Evolutionary conservation across 2,797 vertebrate species (phyloP).

Genomic region (Ataeniobius toweri): DNA sequence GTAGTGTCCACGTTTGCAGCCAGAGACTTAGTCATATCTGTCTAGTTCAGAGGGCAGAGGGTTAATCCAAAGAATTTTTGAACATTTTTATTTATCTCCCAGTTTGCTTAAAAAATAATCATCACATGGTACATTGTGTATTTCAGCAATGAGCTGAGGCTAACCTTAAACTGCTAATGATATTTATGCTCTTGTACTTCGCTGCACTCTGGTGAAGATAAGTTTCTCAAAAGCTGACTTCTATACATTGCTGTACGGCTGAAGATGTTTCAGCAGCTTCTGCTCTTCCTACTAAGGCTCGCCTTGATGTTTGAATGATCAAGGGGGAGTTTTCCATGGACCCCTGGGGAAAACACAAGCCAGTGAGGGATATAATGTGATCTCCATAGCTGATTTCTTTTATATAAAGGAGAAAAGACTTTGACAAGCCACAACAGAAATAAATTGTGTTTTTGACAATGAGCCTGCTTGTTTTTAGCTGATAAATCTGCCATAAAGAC

Average conservation of each 20-base stretch:
- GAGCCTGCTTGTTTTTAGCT: not conserved
- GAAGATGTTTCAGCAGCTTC: slow-evolving; percentile 13
- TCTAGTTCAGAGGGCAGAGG: slow-evolving; percentile 39
- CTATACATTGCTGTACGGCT: slow-evolving; percentile 13
- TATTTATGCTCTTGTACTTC: not conserved
- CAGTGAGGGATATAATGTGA: slow-evolving; percentile 51
- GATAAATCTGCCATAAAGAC: not conserved
- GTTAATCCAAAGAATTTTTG: slow-evolving; percentile 49
- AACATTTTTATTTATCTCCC: not conserved
- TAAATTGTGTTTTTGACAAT: slow-evolving; percentile 13
- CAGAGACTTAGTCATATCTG: slow-evolving; percentile 40
- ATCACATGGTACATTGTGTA: not conserved
- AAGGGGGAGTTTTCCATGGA: slow-evolving; percentile 56
- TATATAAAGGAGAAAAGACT: slow-evolving; percentile 59
- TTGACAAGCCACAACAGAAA: slow-evolving; percentile 23
- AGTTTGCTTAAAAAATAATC: not conserved
- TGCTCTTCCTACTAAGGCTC: slow-evolving; percentile 54
- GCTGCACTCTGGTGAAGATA: not conserved
- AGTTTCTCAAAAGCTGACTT: slow-evolving; percentile 15
- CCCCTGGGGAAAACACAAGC: slow-evolving; percentile 54
- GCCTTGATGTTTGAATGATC: slow-evolving; percentile 59
- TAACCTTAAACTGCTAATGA: not conserved
- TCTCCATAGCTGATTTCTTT: slow-evolving; percentile 59
- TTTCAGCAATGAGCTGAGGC: slow-evolving; percentile 1
- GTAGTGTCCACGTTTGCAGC: slow-evolving; percentile 29